phyloP scores from a whole-genome alignment of 2,888 invertebrate genomes.

The Trichopoda pennipes region DNA sequence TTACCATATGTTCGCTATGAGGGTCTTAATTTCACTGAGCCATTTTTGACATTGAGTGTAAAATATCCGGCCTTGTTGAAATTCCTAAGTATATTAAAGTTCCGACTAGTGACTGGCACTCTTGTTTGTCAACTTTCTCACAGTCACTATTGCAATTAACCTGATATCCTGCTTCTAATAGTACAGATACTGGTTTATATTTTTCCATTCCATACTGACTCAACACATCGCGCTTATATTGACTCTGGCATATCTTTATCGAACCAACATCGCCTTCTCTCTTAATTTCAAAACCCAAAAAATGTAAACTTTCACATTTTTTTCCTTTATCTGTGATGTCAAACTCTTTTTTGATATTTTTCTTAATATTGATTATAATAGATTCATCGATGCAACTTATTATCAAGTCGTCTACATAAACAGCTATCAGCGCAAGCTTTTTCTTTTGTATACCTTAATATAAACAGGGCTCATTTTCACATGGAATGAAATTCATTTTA shows the following conservation, averaged over 20 bases:
- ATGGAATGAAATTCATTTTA: too few relatives aligned
- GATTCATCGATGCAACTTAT: slow-evolving; percentile 1
- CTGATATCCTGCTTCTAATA: slow-evolving; percentile 8
- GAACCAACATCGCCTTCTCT: not conserved
- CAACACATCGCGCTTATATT: slow-evolving; percentile 6
- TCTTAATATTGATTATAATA: too few relatives aligned
- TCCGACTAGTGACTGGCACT: slow-evolving; percentile 22
- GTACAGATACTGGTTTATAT: slow-evolving; percentile 1
- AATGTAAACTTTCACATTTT: too few relatives aligned
- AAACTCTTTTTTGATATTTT: too few relatives aligned
- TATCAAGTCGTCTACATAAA: not conserved
- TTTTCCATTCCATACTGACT: slow-evolving; percentile 12
- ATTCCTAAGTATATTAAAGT: not conserved
- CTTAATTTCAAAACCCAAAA: too few relatives aligned
- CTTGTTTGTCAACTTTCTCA: not conserved
- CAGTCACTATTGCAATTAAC: slow-evolving; percentile 15
- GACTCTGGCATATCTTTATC: not conserved
- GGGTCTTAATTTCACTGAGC: slow-evolving; percentile 25
- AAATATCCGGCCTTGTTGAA: not conserved
- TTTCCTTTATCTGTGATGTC: too few relatives aligned
- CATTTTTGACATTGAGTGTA: slow-evolving; percentile 17
- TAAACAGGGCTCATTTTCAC: slow-evolving; percentile 26
- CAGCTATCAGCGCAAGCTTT: slow-evolving; percentile 2
- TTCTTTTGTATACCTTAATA: not conserved
- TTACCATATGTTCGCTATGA: slow-evolving; percentile 15